A percentile compares a stretch with the other conserved stretches of the same genome.
Conservation (phyloP, 2,888 invertebrate species). For the Agapostemon virescens region DNA sequence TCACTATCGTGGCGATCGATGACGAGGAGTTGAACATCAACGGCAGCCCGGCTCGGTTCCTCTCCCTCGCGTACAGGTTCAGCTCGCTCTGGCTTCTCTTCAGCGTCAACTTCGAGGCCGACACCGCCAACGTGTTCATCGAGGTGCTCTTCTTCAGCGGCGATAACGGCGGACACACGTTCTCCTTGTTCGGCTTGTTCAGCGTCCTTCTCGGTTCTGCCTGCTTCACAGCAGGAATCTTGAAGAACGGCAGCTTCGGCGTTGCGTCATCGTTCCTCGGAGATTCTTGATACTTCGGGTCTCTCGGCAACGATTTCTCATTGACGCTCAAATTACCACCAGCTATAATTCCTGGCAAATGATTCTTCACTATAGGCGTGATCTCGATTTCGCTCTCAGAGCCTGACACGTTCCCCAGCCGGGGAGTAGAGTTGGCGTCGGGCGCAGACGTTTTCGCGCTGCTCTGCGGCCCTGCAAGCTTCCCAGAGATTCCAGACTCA, state of each 20-base stretch:
- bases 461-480: conserved; percentile 52
- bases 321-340: conserved; percentile 62
- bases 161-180: conserved; percentile 37
- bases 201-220: conserved; percentile 50
- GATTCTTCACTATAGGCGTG: conserved; percentile 77
- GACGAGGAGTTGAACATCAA: conserved; percentile 78
- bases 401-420: conserved; percentile 65
- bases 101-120: conserved; percentile 62
- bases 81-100: conserved; percentile 78
- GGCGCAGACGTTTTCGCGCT: conserved; percentile 65
- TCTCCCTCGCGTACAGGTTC: conserved; percentile 72
- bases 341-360: conserved; percentile 68
- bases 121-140: conserved; percentile 73
- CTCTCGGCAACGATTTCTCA: conserved; percentile 48
- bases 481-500: conserved; percentile 65
- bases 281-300: conserved; percentile 35
- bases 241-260: conserved; percentile 62
- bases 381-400: conserved; percentile 77
- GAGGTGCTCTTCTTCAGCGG: conserved; percentile 77
- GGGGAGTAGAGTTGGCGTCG: conserved; percentile 75
- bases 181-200: conserved; percentile 43
- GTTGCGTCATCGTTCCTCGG: conserved; percentile 33
- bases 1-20: conserved; percentile 79
- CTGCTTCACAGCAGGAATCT: conserved; percentile 60
- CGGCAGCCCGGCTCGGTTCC: conserved; percentile 61